These are phyloP conservation scores for Periophthalmodon schlosseri DNA, from an alignment of 2,113 vertebrate genomes.

Conservation along the genomic window DNA sequence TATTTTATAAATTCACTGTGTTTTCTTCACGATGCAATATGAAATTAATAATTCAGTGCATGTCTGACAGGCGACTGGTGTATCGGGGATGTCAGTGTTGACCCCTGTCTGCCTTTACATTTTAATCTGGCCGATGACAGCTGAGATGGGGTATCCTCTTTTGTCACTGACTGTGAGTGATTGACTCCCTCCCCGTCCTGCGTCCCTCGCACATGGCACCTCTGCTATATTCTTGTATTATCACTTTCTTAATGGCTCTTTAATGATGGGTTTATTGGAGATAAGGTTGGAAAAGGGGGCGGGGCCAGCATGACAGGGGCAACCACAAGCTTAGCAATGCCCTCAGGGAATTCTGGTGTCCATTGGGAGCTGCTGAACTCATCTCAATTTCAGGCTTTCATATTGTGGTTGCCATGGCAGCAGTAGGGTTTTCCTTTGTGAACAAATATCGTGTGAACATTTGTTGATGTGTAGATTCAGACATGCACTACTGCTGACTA, in stretches of 20 bases:
- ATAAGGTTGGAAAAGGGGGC: constrained; percentile 46
- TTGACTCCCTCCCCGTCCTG: constrained; percentile 47
- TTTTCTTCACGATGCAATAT: background rate
- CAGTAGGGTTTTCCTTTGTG: constrained; percentile 53
- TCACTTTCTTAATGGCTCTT: constrained; percentile 72
- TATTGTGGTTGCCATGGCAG: constrained; percentile 76
- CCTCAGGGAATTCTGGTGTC: constrained; percentile 66
- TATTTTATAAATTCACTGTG: background rate
- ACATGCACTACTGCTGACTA: constrained; percentile 28
- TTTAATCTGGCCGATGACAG: constrained; percentile 78
- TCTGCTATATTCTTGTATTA: constrained; percentile 72
- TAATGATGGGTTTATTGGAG: constrained; percentile 79
- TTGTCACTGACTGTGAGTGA: constrained; percentile 14
- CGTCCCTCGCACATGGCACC: constrained; percentile 19
- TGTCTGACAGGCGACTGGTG: constrained; percentile 50
- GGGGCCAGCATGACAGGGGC: constrained; percentile 43
- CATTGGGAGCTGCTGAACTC: constrained; percentile 63
- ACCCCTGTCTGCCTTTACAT: constrained; percentile 72
- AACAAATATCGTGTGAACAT: constrained; percentile 21
- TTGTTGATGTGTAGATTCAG: constrained; percentile 48
- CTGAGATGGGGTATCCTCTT: constrained; percentile 60
- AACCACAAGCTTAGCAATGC: constrained; percentile 54
- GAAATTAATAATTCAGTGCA: constrained; percentile 9
- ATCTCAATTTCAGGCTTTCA: constrained; percentile 63
- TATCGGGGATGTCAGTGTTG: constrained; percentile 62